phyloP scores from a whole-genome alignment of 2,797 vertebrate species.

The Semotilus atromaculatus region DNA sequence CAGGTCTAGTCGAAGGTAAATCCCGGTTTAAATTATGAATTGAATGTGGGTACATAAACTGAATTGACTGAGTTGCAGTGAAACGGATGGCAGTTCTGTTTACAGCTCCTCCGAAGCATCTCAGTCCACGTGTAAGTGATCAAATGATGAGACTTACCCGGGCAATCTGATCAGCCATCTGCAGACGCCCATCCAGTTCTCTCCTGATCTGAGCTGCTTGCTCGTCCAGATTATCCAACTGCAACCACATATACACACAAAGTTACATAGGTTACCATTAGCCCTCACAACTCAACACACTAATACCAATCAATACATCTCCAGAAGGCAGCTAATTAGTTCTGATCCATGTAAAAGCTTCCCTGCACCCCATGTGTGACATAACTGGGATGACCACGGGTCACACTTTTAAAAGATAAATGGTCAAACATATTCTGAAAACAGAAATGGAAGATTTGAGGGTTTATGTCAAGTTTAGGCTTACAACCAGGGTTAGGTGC shows the following conservation, averaged over 20 bases:
- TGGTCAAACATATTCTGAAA: slow-evolving; percentile 18
- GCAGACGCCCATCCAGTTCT: slow-evolving; percentile 96
- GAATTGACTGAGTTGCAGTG: not conserved
- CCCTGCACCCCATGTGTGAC: slow-evolving; percentile 16
- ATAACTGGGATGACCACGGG: slow-evolving; percentile 28
- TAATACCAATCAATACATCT: slow-evolving; percentile 2
- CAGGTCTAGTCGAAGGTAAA: too few species aligned
- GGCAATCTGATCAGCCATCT: slow-evolving; percentile 99
- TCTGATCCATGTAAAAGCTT: slow-evolving; percentile 25
- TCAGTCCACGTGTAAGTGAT: slow-evolving; percentile 35
- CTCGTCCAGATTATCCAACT: slow-evolving; percentile 99
- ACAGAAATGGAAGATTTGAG: slow-evolving; percentile 2
- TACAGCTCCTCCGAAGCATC: not conserved
- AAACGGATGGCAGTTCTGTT: slow-evolving; percentile 7
- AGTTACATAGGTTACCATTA: slow-evolving; percentile 34
- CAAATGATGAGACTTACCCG: slow-evolving; percentile 83
- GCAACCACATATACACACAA: slow-evolving; percentile 57
- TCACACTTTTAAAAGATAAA: slow-evolving; percentile 15
- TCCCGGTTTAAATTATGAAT: not conserved
- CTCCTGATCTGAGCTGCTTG: slow-evolving; percentile 98
- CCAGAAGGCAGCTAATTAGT: slow-evolving; percentile 22
- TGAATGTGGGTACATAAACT: slow-evolving; percentile 21
- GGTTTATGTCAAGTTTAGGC: too few species aligned
- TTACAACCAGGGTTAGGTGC: too few species aligned
- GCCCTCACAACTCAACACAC: not conserved